phyloP scores from a whole-genome alignment of 2,888 invertebrate species.

The Ormyrus pomaceus region DNA sequence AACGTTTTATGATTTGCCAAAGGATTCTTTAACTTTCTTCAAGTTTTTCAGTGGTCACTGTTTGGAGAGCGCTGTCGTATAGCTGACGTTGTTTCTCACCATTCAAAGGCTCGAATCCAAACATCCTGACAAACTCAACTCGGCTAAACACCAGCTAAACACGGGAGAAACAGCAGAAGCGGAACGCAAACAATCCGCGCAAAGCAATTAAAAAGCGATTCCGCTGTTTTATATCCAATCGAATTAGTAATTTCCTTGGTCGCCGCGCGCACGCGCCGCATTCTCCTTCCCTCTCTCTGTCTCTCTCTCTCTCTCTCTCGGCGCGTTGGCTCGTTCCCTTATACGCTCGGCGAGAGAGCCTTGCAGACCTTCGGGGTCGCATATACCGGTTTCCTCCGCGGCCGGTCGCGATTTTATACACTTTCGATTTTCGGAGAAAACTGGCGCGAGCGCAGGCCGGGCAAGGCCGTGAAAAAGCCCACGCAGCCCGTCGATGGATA shows the following conservation, averaged over 20 bases:
- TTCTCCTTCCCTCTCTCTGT: neutral
- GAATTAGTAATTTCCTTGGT: constrained; percentile 21
- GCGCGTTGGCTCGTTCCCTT: constrained; percentile 17
- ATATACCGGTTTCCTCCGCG: constrained; percentile 34
- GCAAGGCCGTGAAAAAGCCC: constrained; percentile 22
- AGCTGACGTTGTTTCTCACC: too few species aligned
- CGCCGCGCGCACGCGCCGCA: neutral
- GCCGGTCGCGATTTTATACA: constrained; percentile 11
- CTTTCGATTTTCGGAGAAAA: constrained; percentile 48
- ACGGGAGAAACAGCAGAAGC: neutral
- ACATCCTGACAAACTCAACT: too few species aligned
- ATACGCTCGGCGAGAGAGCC: constrained; percentile 21
- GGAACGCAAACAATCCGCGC: neutral
- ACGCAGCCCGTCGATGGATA: neutral
- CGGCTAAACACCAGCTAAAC: too few species aligned
- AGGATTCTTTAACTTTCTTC: too few species aligned
- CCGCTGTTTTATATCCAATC: neutral
- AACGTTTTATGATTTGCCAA: too few species aligned
- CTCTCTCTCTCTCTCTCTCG: neutral
- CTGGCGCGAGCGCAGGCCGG: constrained; percentile 6
- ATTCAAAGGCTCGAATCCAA: too few species aligned
- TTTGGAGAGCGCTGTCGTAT: too few species aligned
- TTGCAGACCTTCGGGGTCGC: constrained; percentile 10
- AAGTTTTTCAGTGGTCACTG: too few species aligned
- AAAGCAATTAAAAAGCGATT: constrained; percentile 20